These are phyloP conservation scores for Podarcis lilfordi DNA, from an alignment of 2,797 vertebrate genomes.

Conservation along the genomic window DNA sequence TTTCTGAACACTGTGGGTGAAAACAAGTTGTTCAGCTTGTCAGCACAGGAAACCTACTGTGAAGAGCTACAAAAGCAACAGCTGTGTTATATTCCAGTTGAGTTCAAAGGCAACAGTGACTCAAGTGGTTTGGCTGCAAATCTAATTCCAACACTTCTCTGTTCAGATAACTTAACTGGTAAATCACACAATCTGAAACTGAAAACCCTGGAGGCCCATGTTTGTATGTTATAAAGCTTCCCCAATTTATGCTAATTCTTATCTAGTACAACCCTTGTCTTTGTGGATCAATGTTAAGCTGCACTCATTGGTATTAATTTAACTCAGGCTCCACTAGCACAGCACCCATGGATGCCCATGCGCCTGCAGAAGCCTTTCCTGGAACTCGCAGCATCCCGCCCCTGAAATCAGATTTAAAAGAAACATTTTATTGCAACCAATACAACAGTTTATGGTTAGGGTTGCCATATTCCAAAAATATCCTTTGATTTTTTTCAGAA, in stretches of 20 bases:
- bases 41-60: constrained; percentile 5
- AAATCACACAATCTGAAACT: constrained; percentile 28
- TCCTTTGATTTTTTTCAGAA: no score
- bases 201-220: constrained; percentile 33
- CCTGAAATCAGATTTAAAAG: no score
- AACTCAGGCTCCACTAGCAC: not conserved
- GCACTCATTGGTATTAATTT: constrained; percentile 7
- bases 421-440: no score
- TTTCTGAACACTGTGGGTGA: constrained; percentile 35
- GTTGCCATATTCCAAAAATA: no score
- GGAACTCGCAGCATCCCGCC: no score
- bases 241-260: not conserved
- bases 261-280: not conserved
- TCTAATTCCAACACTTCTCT: constrained; percentile 20
- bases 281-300: constrained; percentile 23
- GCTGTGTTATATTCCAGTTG: constrained; percentile 41
- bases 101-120: constrained; percentile 52
- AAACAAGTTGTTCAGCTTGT: constrained; percentile 39
- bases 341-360: no score
- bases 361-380: no score
- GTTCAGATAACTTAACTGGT: constrained; percentile 9
- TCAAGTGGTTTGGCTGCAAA: constrained; percentile 45
- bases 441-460: no score
- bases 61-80: constrained; percentile 37
- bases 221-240: constrained; percentile 40